These are phyloP conservation scores for Cyanoderma ruficeps DNA, from an alignment of 2,113 vertebrate species.

Conservation along the genomic window DNA sequence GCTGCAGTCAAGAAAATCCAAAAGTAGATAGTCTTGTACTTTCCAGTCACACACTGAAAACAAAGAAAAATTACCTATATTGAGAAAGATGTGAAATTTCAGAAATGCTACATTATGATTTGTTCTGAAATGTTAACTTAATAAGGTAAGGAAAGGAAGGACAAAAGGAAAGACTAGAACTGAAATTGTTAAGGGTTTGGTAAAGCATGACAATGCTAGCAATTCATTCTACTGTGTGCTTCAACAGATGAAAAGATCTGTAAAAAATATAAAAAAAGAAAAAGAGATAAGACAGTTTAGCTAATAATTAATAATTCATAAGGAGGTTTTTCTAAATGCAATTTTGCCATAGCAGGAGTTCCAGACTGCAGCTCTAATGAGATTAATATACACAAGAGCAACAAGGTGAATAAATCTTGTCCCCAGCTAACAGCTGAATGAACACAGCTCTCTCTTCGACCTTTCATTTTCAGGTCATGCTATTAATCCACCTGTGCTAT, in stretches of 20 bases:
- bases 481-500: not conserved
- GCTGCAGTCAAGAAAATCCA: not conserved
- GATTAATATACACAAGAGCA: not conserved
- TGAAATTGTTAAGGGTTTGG: not conserved
- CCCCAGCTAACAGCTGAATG: not conserved
- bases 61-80: not conserved
- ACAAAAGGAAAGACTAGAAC: not conserved
- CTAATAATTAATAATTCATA: not conserved
- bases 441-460: not conserved
- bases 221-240: not conserved
- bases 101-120: not conserved
- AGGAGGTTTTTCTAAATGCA: not conserved
- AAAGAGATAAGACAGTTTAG: not conserved
- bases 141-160: too few species aligned
- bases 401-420: not conserved
- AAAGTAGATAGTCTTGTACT: not conserved
- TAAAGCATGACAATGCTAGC: not conserved
- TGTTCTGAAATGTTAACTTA: not conserved
- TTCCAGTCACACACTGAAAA: not conserved
- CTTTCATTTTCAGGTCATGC: not conserved
- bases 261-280: not conserved
- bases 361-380: not conserved
- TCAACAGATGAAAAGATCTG: not conserved
- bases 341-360: not conserved
- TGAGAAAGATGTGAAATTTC: not conserved